These are phyloP conservation scores for Drosophila antonietae DNA, from an alignment of 2,888 invertebrate genomes.

Conservation along the genomic window DNA sequence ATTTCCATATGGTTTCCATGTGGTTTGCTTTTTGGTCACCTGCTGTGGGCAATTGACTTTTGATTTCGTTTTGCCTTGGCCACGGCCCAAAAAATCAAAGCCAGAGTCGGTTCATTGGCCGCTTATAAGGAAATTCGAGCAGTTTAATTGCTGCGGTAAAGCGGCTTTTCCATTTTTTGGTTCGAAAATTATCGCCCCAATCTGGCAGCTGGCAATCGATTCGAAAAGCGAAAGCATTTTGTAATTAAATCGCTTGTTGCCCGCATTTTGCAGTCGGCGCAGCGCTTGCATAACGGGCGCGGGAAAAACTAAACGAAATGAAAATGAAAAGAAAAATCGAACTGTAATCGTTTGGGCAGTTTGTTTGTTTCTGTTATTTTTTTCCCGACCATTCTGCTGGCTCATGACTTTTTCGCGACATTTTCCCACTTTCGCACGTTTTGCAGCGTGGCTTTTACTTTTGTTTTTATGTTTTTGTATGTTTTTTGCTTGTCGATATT, in stretches of 20 bases:
- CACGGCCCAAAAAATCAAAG: conserved; percentile 24
- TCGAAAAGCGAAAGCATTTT: conserved; percentile 62
- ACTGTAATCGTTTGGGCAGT: conserved; percentile 15
- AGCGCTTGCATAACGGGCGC: conserved; percentile 46
- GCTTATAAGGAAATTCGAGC: conserved; percentile 65
- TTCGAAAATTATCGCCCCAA: conserved; percentile 66
- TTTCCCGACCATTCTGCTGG: conserved; percentile 27
- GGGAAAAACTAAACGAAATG: conserved; percentile 29
- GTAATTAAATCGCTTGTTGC: conserved; percentile 55
- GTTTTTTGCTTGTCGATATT: conserved; percentile 16
- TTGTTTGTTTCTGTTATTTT: not conserved
- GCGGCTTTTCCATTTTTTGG: conserved; percentile 39
- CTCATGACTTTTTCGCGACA: conserved; percentile 52
- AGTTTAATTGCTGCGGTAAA: conserved; percentile 46
- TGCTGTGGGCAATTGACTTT: conserved; percentile 48
- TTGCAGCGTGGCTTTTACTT: conserved; percentile 15
- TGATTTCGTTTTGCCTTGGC: conserved; percentile 33
- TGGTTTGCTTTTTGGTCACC: conserved; percentile 35
- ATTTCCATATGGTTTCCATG: conserved; percentile 23
- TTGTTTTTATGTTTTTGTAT: conserved; percentile 7
- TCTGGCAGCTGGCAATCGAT: conserved; percentile 47
- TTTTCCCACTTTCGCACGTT: conserved; percentile 52
- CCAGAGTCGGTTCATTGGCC: conserved; percentile 55
- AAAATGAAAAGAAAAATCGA: conserved; percentile 36
- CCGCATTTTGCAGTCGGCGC: conserved; percentile 59